Base-by-base conservation (phyloP, 2,797 vertebrate species). In the Amblyraja radiata region DNA sequence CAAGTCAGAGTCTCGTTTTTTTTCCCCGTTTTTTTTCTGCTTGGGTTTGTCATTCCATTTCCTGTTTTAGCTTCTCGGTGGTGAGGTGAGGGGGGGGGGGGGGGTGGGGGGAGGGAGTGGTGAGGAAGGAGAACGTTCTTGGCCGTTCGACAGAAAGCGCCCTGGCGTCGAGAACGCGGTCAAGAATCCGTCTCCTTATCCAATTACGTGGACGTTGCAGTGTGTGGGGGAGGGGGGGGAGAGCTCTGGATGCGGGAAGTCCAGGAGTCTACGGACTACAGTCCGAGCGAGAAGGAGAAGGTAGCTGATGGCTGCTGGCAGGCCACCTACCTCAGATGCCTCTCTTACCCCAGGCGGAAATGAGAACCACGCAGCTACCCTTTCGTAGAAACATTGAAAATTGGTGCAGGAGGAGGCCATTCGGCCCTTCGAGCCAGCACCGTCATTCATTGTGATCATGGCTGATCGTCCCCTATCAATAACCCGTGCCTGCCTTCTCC, bases 131-230 rank as follows among this genome's bases (percentile, higher is more conserved):
- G 5, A 90, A 74, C 9, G 71, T 46, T 46, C 58, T 28, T 94
- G 36, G 81, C 80, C 61, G 10, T 68, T 0, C 65, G 21, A 95
- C 93, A 94, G 93, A 95, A 80, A 81, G 93, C 93, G 95, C 94
- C 4, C 25, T 76, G 93, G 94, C 93, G 93, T 94, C 94, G 80
- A 39, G 92, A 94, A 93, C 94, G 95, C 95, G 95, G 95, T 96
- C 96, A 96, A 46, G 95, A 96, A 96, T 96, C 96, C 95, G 96
- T 95, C 95, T 95, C 32, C 95, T 93, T 93, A 94, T 39, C 68
- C 23, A 46, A 91, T 54, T 6, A 68, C 65, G 14, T 63, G 84
- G n/a, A 88, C 84, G 36, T 88, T 7, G 14, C n/a, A 2, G 61
- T 28, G 32, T n/a, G 14, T 46, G 46, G 46, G 46, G 39, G 61